Evolutionary conservation across 2,888 invertebrate genomes (phyloP).

Genomic region (Drosophila barbarae): DNA sequence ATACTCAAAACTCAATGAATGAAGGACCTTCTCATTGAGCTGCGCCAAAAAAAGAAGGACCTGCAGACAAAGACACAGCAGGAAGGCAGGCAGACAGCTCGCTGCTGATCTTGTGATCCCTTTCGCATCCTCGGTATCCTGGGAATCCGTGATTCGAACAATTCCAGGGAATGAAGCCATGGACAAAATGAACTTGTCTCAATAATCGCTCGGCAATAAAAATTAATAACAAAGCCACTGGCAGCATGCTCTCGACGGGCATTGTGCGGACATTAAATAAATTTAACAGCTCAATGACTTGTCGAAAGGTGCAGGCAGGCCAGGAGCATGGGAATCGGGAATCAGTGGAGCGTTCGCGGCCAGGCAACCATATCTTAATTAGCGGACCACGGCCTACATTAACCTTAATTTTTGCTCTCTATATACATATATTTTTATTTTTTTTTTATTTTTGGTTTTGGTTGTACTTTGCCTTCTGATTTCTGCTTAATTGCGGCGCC

Average conservation of each 20-base stretch:
- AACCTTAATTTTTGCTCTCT: slow-evolving; percentile 50
- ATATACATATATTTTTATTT: background rate
- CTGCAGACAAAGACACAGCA: slow-evolving; percentile 61
- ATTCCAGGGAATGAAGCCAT: slow-evolving; percentile 22
- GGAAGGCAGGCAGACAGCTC: slow-evolving; percentile 54
- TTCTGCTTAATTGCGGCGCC: slow-evolving; percentile 64
- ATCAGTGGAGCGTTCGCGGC: slow-evolving; percentile 48
- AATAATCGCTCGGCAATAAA: slow-evolving; percentile 65
- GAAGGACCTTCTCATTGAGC: slow-evolving; percentile 49
- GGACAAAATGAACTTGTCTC: slow-evolving; percentile 47
- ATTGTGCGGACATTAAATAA: slow-evolving; percentile 66
- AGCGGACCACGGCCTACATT: slow-evolving; percentile 56
- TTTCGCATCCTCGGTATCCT: slow-evolving; percentile 44
- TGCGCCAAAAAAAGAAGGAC: slow-evolving; percentile 28
- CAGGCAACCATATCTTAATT: slow-evolving; percentile 66
- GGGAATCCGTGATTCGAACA: slow-evolving; percentile 58
- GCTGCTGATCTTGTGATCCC: slow-evolving; percentile 32
- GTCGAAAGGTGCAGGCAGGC: slow-evolving; percentile 60
- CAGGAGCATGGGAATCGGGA: background rate
- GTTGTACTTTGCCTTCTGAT: slow-evolving; percentile 36
- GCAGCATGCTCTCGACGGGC: slow-evolving; percentile 51
- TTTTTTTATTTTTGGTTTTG: slow-evolving; percentile 15
- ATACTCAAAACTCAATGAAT: slow-evolving; percentile 34
- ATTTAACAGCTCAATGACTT: slow-evolving; percentile 74
- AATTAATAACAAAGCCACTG: slow-evolving; percentile 69